Percentiles rank a stretch among this genome's conserved stretches.
Conservation (phyloP, 1,140 invertebrate species). For the Papilio polytes region DNA sequence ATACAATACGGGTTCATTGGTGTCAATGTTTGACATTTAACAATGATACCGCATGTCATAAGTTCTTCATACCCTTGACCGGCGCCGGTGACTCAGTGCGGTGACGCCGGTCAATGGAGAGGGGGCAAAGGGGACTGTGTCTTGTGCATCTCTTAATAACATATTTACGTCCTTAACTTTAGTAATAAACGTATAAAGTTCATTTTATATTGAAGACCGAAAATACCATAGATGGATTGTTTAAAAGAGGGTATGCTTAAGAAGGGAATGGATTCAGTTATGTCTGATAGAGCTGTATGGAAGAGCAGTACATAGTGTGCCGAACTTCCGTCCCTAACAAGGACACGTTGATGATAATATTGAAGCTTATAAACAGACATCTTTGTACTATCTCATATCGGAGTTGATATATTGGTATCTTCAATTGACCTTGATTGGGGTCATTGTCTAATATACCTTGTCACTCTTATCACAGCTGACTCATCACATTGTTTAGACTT, state of each 20-base stretch:
- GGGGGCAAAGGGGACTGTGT: background rate
- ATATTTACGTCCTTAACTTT: background rate
- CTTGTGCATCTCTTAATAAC: background rate
- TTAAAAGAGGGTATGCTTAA: too few species aligned
- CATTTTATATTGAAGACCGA: too few species aligned
- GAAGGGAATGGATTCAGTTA: too few species aligned
- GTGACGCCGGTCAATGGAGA: slow-evolving; percentile 32
- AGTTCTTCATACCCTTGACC: slow-evolving; percentile 45
- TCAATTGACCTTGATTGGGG: background rate
- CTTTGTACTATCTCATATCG: too few species aligned
- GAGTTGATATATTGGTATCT: too few species aligned
- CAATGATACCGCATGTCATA: background rate
- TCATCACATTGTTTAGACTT: slow-evolving; percentile 24
- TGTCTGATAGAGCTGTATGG: too few species aligned
- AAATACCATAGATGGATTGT: too few species aligned
- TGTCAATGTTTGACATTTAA: background rate
- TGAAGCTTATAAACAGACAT: too few species aligned
- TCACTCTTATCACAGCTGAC: background rate
- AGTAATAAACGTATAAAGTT: background rate
- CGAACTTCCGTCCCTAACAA: too few species aligned
- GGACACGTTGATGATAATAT: too few species aligned
- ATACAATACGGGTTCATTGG: too few species aligned
- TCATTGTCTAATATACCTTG: background rate
- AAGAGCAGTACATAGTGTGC: too few species aligned
- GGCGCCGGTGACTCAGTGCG: slow-evolving; percentile 48